phyloP scores from a whole-genome alignment of 2,797 vertebrate genomes.

The Valencia hispanica region DNA sequence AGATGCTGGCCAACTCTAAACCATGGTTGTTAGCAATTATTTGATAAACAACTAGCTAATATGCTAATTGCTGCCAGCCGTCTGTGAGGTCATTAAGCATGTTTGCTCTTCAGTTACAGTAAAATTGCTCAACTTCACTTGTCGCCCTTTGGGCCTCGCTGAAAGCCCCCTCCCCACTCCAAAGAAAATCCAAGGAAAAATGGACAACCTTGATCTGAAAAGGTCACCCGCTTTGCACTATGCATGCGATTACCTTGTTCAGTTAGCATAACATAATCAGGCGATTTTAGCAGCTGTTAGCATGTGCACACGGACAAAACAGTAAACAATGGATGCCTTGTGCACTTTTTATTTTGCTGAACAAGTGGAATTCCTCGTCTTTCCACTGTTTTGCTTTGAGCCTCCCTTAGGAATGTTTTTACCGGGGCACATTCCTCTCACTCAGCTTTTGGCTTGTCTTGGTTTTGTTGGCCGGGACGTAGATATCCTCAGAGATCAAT shows the following conservation, averaged over 20 bases:
- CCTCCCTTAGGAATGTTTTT: constrained; percentile 75
- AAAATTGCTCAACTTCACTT: constrained; percentile 74
- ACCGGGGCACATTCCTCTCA: constrained; percentile 67
- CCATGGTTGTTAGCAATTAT: constrained; percentile 79
- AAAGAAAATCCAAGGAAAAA: constrained; percentile 23
- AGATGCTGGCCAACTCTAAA: constrained; percentile 76
- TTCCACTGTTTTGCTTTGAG: constrained; percentile 72
- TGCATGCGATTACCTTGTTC: constrained; percentile 65
- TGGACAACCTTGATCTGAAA: constrained; percentile 24
- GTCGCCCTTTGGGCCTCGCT: constrained; percentile 42
- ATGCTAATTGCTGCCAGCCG: constrained; percentile 80
- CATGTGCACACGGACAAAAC: constrained; percentile 53
- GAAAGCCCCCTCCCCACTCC: constrained; percentile 8
- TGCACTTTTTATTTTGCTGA: constrained; percentile 66
- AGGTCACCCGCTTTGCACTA: constrained; percentile 62
- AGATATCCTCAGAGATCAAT: constrained; percentile 39
- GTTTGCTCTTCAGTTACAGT: constrained; percentile 77
- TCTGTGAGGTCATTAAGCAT: constrained; percentile 66
- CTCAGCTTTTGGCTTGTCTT: constrained; percentile 63
- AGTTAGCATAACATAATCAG: constrained; percentile 77
- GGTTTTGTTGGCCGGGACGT: constrained; percentile 44
- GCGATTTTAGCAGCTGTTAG: constrained; percentile 42
- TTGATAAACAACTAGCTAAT: constrained; percentile 84
- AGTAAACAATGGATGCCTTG: constrained; percentile 74
- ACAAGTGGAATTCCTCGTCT: constrained; percentile 72